A percentile compares a stretch with the other conserved stretches of the same genome.
phyloP scores from a whole-genome alignment of 2,113 vertebrate species.

The Cervus canadensis region DNA sequence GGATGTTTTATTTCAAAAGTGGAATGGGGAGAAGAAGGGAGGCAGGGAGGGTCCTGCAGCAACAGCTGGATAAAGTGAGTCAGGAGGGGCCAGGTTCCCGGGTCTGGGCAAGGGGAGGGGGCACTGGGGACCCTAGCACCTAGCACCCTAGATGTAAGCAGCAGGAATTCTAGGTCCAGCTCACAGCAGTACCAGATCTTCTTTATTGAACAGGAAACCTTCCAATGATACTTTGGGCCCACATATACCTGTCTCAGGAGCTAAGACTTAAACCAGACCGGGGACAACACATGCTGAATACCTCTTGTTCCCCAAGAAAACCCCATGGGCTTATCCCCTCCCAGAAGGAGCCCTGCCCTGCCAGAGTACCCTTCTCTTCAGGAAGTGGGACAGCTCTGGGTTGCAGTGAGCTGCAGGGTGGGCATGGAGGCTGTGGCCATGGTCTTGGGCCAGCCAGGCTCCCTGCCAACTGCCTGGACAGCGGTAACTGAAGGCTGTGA shows the following conservation, averaged over 20 bases:
- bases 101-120: accelerated
- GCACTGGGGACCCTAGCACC: accelerated
- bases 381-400: neutral
- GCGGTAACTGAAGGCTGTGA: neutral
- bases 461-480: neutral
- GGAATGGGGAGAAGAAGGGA: neutral
- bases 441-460: neutral
- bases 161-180: neutral
- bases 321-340: neutral
- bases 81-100: accelerated
- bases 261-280: neutral
- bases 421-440: accelerated
- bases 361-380: neutral
- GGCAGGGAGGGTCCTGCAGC: neutral
- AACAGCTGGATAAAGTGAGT: neutral
- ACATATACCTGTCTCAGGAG: neutral
- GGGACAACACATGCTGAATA: neutral
- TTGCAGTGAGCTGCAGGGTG: neutral
- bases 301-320: neutral
- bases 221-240: neutral
- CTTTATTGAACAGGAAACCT: neutral
- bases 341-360: neutral
- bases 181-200: neutral
- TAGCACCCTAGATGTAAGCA: too few relatives aligned
- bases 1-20: neutral